Percentiles rank a stretch among this genome's conserved stretches.
phyloP scores from a whole-genome alignment of 1,140 invertebrate genomes.

The Ceratosolen fusciceps region DNA sequence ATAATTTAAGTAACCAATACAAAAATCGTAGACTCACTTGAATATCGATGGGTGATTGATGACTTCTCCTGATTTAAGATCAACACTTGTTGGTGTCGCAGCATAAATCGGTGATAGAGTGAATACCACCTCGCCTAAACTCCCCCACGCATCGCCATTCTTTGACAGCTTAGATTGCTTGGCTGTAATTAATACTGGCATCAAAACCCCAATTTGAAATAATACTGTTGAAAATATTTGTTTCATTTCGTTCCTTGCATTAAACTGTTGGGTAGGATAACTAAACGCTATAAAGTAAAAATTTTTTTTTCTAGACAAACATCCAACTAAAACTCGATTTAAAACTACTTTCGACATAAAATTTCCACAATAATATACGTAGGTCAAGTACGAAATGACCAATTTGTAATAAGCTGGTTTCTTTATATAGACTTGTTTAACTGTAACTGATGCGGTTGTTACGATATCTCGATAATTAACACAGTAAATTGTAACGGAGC shows the following conservation, averaged over 20 bases:
- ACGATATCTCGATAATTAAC: conserved; percentile 23
- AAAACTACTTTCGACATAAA: too few species aligned
- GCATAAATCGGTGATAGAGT: conserved; percentile 60
- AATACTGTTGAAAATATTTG: background rate
- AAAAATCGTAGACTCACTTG: conserved; percentile 48
- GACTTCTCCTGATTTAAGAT: conserved; percentile 60
- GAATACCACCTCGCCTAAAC: conserved; percentile 55
- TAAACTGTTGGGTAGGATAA: too few species aligned
- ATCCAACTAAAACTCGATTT: too few species aligned
- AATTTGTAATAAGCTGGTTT: background rate
- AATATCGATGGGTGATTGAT: conserved; percentile 54
- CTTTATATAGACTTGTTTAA: conserved; percentile 35
- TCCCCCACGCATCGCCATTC: conserved; percentile 39
- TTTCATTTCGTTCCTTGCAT: background rate
- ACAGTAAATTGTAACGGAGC: conserved; percentile 42
- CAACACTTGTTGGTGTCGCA: background rate
- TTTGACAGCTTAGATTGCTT: conserved; percentile 25
- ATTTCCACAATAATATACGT: too few species aligned
- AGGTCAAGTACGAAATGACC: background rate
- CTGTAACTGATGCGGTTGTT: background rate
- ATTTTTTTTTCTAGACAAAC: too few species aligned
- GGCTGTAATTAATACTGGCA: background rate
- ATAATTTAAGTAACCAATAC: background rate
- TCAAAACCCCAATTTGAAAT: background rate
- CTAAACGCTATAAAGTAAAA: too few species aligned